Evolutionary conservation across 1,140 invertebrate genomes (phyloP).

Genomic region (Drosophila quadrilineata): DNA sequence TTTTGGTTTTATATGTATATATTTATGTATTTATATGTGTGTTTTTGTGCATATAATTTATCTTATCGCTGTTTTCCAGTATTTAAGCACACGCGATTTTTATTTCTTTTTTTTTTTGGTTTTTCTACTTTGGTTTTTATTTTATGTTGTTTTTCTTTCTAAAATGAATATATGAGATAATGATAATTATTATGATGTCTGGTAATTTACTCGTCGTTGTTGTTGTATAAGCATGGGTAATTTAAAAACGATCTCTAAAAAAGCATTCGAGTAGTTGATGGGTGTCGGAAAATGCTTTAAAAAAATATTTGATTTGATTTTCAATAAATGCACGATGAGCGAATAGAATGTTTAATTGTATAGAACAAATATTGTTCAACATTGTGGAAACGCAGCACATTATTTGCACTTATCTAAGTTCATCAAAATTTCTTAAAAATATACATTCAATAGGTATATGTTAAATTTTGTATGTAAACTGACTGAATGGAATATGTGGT

Average conservation of each 20-base stretch:
- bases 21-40: slow-evolving; percentile 31
- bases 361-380: too few species aligned
- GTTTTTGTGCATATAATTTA: slow-evolving; percentile 49
- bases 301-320: slow-evolving; percentile 11
- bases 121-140: too few species aligned
- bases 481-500: too few species aligned
- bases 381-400: too few species aligned
- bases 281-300: slow-evolving; percentile 15
- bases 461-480: too few species aligned
- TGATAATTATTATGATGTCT: slow-evolving; percentile 41
- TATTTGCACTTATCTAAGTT: too few species aligned
- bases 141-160: too few species aligned
- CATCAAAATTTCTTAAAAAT: too few species aligned
- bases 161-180: slow-evolving; percentile 45
- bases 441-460: too few species aligned
- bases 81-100: slow-evolving; percentile 63
- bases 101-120: slow-evolving; percentile 31
- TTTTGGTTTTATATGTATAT: slow-evolving; percentile 13
- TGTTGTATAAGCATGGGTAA: slow-evolving; percentile 56
- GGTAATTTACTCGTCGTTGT: slow-evolving; percentile 27
- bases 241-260: slow-evolving; percentile 26
- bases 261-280: slow-evolving; percentile 4
- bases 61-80: slow-evolving; percentile 77
- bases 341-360: slow-evolving; percentile 46
- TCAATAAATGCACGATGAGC: slow-evolving; percentile 5